phyloP scores from a whole-genome alignment of 2,113 vertebrate species.

The Sciurus niger region DNA sequence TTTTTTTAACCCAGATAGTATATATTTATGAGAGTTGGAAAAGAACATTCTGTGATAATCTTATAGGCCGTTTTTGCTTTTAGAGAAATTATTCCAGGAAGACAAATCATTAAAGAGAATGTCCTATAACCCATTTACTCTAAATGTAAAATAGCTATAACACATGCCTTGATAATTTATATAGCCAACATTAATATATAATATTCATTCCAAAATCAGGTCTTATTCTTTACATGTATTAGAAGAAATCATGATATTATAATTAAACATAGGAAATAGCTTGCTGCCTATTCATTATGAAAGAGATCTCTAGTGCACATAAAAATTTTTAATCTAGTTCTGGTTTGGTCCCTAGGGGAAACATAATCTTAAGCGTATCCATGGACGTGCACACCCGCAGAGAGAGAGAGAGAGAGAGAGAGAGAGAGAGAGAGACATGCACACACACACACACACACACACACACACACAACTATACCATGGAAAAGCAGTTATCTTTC shows the following conservation, averaged over 20 bases:
- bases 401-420: too few species aligned
- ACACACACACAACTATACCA: neutral
- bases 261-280: neutral
- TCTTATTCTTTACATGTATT: neutral
- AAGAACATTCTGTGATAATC: neutral
- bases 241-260: neutral
- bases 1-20: neutral
- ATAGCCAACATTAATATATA: neutral
- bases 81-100: constrained; percentile 29
- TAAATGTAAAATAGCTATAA: neutral
- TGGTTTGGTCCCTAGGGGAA: fast-evolving
- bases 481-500: neutral
- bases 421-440: too few species aligned
- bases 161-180: neutral
- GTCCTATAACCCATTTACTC: neutral
- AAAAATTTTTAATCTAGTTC: neutral
- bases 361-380: neutral
- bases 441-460: neutral
- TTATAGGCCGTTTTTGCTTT: neutral
- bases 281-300: neutral
- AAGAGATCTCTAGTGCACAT: constrained; percentile 31
- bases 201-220: neutral
- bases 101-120: constrained; percentile 47
- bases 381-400: too few species aligned
- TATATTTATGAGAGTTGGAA: neutral